These are phyloP conservation scores for Lacanobia oleracea DNA, from an alignment of 2,888 invertebrate species.

Conservation along the genomic window DNA sequence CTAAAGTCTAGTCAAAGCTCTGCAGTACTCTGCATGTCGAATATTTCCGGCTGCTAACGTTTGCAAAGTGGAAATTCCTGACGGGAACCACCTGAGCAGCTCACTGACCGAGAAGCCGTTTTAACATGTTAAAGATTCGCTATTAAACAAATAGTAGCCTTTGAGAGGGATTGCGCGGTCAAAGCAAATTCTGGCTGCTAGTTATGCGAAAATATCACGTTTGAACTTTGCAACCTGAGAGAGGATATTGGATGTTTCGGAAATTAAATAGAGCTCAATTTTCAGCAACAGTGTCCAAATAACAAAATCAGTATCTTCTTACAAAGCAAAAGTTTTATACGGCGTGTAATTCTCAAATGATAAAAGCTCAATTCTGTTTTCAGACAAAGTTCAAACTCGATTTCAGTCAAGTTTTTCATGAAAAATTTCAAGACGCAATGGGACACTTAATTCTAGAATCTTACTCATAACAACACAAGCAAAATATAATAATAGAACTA, in stretches of 20 bases:
- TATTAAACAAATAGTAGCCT: constrained; percentile 71
- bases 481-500: constrained; percentile 33
- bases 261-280: neutral
- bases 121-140: constrained; percentile 75
- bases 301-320: neutral
- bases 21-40: constrained; percentile 67
- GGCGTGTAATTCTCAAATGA: neutral
- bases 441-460: neutral
- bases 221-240: neutral
- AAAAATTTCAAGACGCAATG: constrained; percentile 35
- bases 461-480: constrained; percentile 14
- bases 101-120: constrained; percentile 76
- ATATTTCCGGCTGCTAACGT: constrained; percentile 75
- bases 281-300: neutral
- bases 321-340: constrained; percentile 4
- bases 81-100: constrained; percentile 72
- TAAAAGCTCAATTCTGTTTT: constrained; percentile 6
- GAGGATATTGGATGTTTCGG: neutral
- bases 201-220: constrained; percentile 1
- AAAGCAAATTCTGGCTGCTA: constrained; percentile 25
- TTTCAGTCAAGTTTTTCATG: constrained; percentile 14
- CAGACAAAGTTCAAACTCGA: constrained; percentile 28
- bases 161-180: constrained; percentile 35
- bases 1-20: constrained; percentile 59
- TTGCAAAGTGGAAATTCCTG: constrained; percentile 82